Conservation (phyloP, 2,797 vertebrate genomes). For the Cuniculus paca region DNA sequence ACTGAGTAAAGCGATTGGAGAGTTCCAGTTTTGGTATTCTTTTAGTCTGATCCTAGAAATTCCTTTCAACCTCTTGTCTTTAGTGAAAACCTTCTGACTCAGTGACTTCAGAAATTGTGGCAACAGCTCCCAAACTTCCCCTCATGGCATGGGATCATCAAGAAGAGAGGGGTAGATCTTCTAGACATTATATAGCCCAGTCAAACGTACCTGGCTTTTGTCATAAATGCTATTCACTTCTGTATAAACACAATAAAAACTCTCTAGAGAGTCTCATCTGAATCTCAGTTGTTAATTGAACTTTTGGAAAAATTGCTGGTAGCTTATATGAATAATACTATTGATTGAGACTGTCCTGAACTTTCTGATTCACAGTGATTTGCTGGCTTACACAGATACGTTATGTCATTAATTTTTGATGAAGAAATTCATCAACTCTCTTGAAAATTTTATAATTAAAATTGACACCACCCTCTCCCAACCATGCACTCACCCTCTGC, state of each 20-base stretch:
- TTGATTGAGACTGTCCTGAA: not conserved
- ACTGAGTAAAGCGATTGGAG: constrained; percentile 1
- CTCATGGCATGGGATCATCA: not conserved
- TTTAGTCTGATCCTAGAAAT: not conserved
- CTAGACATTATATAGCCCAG: not conserved
- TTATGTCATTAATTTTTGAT: constrained; percentile 5
- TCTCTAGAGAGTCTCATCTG: not conserved
- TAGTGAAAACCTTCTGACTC: not conserved
- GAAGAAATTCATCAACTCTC: not conserved
- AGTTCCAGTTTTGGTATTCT: not conserved
- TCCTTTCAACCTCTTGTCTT: not conserved
- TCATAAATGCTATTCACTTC: not conserved
- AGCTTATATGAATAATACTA: not conserved
- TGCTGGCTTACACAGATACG: not conserved
- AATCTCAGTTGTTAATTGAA: constrained; percentile 18
- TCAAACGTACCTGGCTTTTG: not conserved
- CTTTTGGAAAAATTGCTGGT: not conserved
- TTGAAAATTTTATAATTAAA: constrained; percentile 35
- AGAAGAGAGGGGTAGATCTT: not conserved
- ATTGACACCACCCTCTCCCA: not conserved
- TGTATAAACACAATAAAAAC: not conserved
- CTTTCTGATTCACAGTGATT: not conserved
- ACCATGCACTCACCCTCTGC: not conserved
- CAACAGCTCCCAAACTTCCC: not conserved
- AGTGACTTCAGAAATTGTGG: not conserved